Evolutionary conservation across 2,888 invertebrate species (phyloP).

Genomic region (Torymus texanus): DNA sequence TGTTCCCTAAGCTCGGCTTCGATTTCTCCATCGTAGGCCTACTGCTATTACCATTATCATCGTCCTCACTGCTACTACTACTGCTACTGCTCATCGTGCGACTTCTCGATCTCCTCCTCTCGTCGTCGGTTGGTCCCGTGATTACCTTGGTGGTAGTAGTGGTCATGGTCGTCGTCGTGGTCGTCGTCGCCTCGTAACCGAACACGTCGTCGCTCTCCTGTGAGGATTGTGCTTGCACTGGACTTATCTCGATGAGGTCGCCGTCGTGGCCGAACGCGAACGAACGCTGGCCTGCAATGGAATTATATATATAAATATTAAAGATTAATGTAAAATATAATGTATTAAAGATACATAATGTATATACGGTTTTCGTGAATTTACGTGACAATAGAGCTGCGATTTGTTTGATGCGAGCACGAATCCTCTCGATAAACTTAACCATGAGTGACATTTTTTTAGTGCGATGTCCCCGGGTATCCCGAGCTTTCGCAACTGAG

Average conservation of each 20-base stretch:
- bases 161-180: too few species aligned
- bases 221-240: slow-evolving; percentile 47
- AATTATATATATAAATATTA: slow-evolving; percentile 14
- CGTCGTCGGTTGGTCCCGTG: too few species aligned
- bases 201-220: slow-evolving; percentile 52
- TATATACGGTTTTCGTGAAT: too few species aligned
- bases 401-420: too few species aligned
- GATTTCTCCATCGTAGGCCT: neutral
- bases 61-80: neutral
- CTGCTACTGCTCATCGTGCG: neutral
- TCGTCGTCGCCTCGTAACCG: neutral
- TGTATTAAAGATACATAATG: neutral
- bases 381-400: too few species aligned
- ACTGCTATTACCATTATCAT: neutral
- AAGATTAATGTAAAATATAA: neutral
- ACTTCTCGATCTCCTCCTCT: too few species aligned
- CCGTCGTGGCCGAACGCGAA: slow-evolving; percentile 72
- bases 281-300: slow-evolving; percentile 70
- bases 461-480: too few species aligned
- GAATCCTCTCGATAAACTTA: too few species aligned
- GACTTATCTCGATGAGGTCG: slow-evolving; percentile 70
- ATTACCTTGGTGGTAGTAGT: too few species aligned
- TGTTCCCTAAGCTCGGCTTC: neutral
- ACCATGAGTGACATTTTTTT: too few species aligned
- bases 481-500: too few species aligned